Evolutionary conservation across 2,797 vertebrate species (phyloP), one percentile per base, ranked within the genome.

Genomic region (Pempheris klunzingeri): DNA sequence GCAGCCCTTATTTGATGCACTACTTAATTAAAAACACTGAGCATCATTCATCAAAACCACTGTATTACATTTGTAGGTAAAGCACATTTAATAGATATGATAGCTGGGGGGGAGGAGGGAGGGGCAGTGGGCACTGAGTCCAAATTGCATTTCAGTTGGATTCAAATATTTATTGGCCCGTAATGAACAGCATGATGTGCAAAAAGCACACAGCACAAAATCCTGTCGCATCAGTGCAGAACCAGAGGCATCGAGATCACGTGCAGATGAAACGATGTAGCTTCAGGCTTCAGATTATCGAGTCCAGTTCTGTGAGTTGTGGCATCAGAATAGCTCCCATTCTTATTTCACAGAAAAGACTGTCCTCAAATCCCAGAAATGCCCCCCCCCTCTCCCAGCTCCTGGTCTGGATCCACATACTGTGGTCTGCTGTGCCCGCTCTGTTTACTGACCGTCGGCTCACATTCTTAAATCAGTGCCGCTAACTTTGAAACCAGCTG

Each of bases 1-100:
- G 69, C 58, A 34, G 70, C 65, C 34, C 64, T 77, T 59, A 58
- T 52, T 79, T 46, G 62, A 80, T 71, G 36, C n/a, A 11, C 49
- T 50, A 70, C 82, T 84, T 85, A 83, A 87, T 86, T 87, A 83
- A 85, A 88, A 87, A 64, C 65, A 69, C 22, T 14, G 38, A 73
- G 30, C 52, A 24, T 73, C 62, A 58, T 82, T 87, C 50, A 77
- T 87, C 84, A 83, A 77, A 67, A 43, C 14, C 14, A 8, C 13
- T 44, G 17, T 20, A 59, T 62, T 57, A 64, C 46, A 18, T 81
- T 58, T 79, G 50, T 83, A 77, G 57, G 32, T 36, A 62, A 77
- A 84, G 24, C 9, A 50, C 60, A 46, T 60, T 70, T 61, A 76
- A 76, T 53, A 55, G 67, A 62, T 60, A 54, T 55, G 50, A 22